Percentiles rank a stretch among this genome's conserved stretches.
Conservation (phyloP, 2,888 invertebrate species). For the Trachelus iudaicus region DNA sequence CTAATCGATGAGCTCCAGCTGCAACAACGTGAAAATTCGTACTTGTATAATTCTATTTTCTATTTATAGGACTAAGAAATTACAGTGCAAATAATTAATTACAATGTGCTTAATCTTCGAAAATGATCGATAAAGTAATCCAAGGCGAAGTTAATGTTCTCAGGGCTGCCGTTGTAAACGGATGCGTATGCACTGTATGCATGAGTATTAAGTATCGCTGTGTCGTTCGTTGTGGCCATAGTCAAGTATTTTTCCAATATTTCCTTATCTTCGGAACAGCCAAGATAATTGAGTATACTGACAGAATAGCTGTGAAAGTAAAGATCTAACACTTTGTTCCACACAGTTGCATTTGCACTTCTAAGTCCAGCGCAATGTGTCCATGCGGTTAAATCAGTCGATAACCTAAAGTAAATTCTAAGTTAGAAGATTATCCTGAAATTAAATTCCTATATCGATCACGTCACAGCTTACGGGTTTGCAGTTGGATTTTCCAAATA, state of each 20-base stretch:
- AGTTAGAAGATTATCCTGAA: background rate
- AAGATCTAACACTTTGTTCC: slow-evolving; percentile 40
- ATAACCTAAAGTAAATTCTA: slow-evolving; percentile 56
- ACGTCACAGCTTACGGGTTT: slow-evolving; percentile 29
- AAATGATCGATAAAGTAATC: slow-evolving; percentile 42
- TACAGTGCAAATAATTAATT: slow-evolving; percentile 14
- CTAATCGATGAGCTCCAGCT: slow-evolving; percentile 5
- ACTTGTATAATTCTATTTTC: background rate
- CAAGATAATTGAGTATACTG: slow-evolving; percentile 38
- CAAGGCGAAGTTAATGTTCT: slow-evolving; percentile 40
- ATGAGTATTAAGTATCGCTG: background rate
- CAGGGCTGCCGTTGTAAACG: slow-evolving; percentile 32
- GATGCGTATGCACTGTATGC: slow-evolving; percentile 30
- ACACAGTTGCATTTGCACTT: slow-evolving; percentile 28
- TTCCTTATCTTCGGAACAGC: slow-evolving; percentile 64
- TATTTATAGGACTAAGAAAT: background rate
- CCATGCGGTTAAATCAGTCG: slow-evolving; percentile 61
- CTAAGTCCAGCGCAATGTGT: slow-evolving; percentile 67
- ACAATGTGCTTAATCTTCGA: background rate
- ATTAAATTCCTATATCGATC: background rate
- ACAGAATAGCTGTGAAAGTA: slow-evolving; percentile 68
- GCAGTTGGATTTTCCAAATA: slow-evolving; percentile 22
- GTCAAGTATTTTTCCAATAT: slow-evolving; percentile 50
- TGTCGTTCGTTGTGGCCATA: slow-evolving; percentile 15
- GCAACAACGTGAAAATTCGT: background rate